These are phyloP conservation scores for Malthinus flaveolus DNA, from an alignment of 2,888 invertebrate species.

Conservation along the genomic window DNA sequence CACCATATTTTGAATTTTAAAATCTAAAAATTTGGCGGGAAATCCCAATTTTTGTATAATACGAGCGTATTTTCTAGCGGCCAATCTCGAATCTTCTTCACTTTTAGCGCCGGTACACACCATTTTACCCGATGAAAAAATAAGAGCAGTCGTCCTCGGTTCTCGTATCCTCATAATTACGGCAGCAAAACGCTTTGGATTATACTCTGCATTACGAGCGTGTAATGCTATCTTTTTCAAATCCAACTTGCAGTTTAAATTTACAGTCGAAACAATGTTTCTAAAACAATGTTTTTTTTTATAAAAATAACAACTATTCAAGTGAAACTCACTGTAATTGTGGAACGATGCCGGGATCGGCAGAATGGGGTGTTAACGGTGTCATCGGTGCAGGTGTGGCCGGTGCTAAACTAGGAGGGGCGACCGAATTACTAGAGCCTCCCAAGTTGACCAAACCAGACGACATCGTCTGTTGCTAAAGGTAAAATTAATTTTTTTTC, in stretches of 20 bases:
- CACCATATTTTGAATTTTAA: conserved; percentile 86
- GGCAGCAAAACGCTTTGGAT: conserved; percentile 98
- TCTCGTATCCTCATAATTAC: conserved; percentile 96
- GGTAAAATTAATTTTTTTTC: conserved; percentile 26
- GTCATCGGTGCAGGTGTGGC: conserved; percentile 81
- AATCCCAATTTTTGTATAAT: conserved; percentile 83
- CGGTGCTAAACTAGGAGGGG: conserved; percentile 69
- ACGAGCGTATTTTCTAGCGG: conserved; percentile 79
- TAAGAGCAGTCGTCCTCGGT: conserved; percentile 83
- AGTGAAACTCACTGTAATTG: conserved; percentile 76
- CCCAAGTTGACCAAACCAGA: conserved; percentile 75
- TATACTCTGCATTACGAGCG: conserved; percentile 98
- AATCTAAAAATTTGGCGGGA: conserved; percentile 75
- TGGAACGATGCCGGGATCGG: conserved; percentile 92
- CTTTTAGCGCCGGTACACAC: conserved; percentile 87
- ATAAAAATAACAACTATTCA: background rate
- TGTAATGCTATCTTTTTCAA: conserved; percentile 96
- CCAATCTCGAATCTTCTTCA: conserved; percentile 77
- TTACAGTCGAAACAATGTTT: conserved; percentile 98
- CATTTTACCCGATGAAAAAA: conserved; percentile 86
- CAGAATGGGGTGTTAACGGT: conserved; percentile 90
- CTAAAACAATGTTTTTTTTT: conserved; percentile 62
- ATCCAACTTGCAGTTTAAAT: conserved; percentile 92
- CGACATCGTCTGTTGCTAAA: conserved; percentile 72
- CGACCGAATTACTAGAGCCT: conserved; percentile 62